phyloP scores from a whole-genome alignment of 1,140 invertebrate species.

The Neotoxoptera formosana region DNA sequence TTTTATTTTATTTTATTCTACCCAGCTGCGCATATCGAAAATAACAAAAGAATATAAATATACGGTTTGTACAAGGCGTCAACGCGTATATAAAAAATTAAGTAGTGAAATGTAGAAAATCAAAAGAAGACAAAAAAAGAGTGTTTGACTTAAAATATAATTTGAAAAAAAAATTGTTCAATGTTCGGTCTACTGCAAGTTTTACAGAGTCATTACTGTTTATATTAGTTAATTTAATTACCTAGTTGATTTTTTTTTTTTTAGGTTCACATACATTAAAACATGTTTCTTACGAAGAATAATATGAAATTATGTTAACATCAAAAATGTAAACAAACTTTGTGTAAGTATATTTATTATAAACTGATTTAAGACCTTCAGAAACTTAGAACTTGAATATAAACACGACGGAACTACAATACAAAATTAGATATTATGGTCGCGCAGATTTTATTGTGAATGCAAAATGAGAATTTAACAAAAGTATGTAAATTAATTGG shows the following conservation, averaged over 20 bases:
- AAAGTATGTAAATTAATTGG: background rate
- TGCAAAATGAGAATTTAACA: background rate
- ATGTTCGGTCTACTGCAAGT: background rate
- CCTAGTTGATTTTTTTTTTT: background rate
- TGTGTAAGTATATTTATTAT: background rate
- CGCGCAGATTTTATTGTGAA: background rate
- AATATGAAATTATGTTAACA: background rate
- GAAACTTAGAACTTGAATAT: background rate
- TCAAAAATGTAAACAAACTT: background rate
- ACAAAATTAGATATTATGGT: background rate
- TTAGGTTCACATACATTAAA: background rate
- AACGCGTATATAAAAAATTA: background rate
- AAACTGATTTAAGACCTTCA: background rate
- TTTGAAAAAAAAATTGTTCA: background rate
- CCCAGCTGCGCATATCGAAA: background rate
- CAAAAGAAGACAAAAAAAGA: background rate
- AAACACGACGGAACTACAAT: background rate
- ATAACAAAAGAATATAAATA: background rate
- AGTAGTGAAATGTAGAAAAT: background rate
- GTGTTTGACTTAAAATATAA: background rate
- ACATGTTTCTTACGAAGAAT: no score
- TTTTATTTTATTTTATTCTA: background rate
- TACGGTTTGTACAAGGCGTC: background rate
- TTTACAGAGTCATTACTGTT: background rate
- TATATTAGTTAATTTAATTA: background rate